Evolutionary conservation across 2,888 invertebrate genomes (phyloP), one percentile per base, ranked within the genome.

Genomic region (Dasysyrphus albostriatus): DNA sequence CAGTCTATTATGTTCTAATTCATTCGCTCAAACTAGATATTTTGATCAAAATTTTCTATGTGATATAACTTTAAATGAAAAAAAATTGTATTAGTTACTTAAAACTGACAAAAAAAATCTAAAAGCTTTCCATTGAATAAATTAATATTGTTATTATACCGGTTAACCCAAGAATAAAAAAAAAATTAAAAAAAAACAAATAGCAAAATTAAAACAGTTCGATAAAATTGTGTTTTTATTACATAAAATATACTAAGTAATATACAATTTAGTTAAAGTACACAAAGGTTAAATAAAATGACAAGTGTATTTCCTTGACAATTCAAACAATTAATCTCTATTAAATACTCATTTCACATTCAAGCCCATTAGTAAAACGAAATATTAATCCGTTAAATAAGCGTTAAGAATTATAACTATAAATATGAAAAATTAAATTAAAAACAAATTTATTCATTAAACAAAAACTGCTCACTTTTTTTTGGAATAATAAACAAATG

Each of bases 51-150:
- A 24, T 1, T 24, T 24, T 24, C 1, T 24, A 24, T 24, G 24
- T 24, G 24, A 6, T 32, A 32, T 32, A 39, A 39, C 5, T 47
- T 47, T 16, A 8, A 16, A 9, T 16, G 1, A 47, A 16, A 24
- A 1, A 24, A 2, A 2, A 2, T 24, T 24, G 24, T 24, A 24
- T 24, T 24, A 24, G 24, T 2, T 24, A 24, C 24, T 24, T 3
- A 24, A 16, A 47, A 8, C 3, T 19, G 4, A 9, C 3, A 49
- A 19, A 49, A 19, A n/a, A 24, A 24, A 24, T 61, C 10, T 44
- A n/a, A 44, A 63, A 63, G 63, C 12, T 63, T 63, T 63, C 63
- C 63, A 63, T n/a, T 63, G 63, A 3, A 44, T 63, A 63, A 63
- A 63, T 44, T n/a, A 44, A n/a, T 49, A 8, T 16, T 19, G 1